Base-by-base conservation (phyloP, 2,888 invertebrate species). In the Conistra vaccinii region DNA sequence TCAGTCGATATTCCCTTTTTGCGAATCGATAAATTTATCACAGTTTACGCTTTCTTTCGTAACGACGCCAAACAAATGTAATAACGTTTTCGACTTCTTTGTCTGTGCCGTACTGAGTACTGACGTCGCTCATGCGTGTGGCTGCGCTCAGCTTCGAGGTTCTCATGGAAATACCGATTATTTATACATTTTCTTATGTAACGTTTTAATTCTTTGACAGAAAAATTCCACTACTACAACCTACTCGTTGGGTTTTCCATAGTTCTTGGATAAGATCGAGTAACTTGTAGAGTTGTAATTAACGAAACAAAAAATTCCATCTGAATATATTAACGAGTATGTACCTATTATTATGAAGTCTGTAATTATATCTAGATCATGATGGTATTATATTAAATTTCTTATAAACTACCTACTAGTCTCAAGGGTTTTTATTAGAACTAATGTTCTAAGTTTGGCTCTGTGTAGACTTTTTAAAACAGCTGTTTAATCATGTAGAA, bases 21-120 rank as follows among this genome's bases (percentile, higher is more conserved):
- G 76, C 65, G 82, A 88, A 90, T 90, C 89, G 87, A 89, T 91
- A 89, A 81, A 83, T 80, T 78, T 87, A 88, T 88, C 85, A 84
- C 79, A 65, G 68, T 85, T 75, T 73, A 80, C 71, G 84, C 80
- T 87, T 76, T 88, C 80, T 87, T 76, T 88, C 76, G 78, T 83
- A 73, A 76, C 76, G 68, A 62, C 55, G 67, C 4, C 14, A 63
- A 73, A 73, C 69, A 62, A 73, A 58, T 76, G 48, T 80, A 66
- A 80, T 55, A 78, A 61, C 39, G 29, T 83, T 78, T 66, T 74
- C 61, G 42, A 57, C 61, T 42, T 48, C 23, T 63, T 69, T 62
- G 66, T 55, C 68, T 61, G 57, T 72, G 32, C 45, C 12, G 55
- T 32, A 26, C 4, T 32, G n/a, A 20, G 55, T 32, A 26, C 4